Conservation (phyloP, 2,888 invertebrate species). For the Cataglyphis cursor region DNA sequence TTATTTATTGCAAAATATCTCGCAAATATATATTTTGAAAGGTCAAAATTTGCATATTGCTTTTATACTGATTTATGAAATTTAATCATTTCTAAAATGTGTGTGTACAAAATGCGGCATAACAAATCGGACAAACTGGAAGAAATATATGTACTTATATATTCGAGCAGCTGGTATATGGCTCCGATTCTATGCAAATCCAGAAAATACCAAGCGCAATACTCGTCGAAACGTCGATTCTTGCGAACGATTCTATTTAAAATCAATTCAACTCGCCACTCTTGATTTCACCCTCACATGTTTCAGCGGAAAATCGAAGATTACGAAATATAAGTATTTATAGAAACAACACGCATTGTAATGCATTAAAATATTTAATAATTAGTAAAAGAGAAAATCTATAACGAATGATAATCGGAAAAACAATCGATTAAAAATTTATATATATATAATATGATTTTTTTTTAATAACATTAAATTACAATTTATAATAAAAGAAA, state of each 20-base stretch:
- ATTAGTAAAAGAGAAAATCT: neutral
- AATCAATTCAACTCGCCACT: constrained; percentile 63
- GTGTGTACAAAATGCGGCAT: neutral
- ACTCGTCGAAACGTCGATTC: constrained; percentile 68
- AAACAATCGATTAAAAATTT: neutral
- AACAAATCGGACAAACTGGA: constrained; percentile 55
- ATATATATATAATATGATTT: neutral
- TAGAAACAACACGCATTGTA: neutral
- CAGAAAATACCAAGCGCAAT: constrained; percentile 60
- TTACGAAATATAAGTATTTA: neutral
- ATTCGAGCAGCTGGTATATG: constrained; percentile 65
- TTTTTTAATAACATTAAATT: neutral
- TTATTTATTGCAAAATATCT: neutral
- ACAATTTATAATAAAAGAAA: neutral
- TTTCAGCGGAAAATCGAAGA: constrained; percentile 2
- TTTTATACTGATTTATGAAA: neutral
- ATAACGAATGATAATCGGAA: neutral
- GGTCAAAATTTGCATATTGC: neutral
- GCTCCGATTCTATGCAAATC: constrained; percentile 72
- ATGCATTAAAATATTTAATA: neutral
- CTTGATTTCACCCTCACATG: constrained; percentile 2
- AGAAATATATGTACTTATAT: constrained; percentile 61
- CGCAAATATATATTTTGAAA: neutral
- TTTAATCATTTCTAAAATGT: neutral
- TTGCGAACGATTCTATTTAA: constrained; percentile 72